Evolutionary conservation across 2,888 invertebrate genomes (phyloP), one percentile per base, ranked within the genome.

Genomic region (Orthosia gothica): DNA sequence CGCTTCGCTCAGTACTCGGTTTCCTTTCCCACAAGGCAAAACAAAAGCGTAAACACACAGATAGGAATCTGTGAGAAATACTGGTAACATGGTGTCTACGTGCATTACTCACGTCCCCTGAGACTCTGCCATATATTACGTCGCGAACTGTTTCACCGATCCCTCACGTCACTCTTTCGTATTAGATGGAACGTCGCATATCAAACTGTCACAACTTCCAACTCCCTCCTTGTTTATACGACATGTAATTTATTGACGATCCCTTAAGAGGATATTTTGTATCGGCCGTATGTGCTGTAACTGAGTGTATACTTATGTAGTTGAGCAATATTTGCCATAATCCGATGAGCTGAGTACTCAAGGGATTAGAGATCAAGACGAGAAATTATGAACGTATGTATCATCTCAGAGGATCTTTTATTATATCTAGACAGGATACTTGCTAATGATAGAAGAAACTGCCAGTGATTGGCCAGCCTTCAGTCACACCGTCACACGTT

Each of bases 131-230:
- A 63, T 79, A 70, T 70, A 70, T 79, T 12, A 70, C 47, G 61
- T 23, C 67, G 63, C 59, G 20, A 77, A 81, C 80, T 82, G 78
- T 58, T 71, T 11, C 78, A 58, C 52, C 79, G 72, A 78, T 72
- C 81, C 62, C 62, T 72, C 72, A 71, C 80, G 82, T 68, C 82
- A 81, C 79, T 69, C 71, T 72, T 69, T 77, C 57, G 50, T 79
- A 74, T 79, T 79, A 79, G 64, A 81, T 83, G 74, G 74, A 64
- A 74, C 80, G 65, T 79, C 80, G 61, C 81, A 62, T 66, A 83
- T 69, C 81, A 83, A 83, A 83, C 65, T 74, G 74, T 82, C 81
- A 79, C 74, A 80, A 68, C 61, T 68, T 67, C 63, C 52, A 63
- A 59, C 65, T 66, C 47, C 59, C 68, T 68, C 16, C 78, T 82